These are phyloP conservation scores for Xestia c-nigrum DNA, from an alignment of 2,888 invertebrate genomes.

Conservation along the genomic window DNA sequence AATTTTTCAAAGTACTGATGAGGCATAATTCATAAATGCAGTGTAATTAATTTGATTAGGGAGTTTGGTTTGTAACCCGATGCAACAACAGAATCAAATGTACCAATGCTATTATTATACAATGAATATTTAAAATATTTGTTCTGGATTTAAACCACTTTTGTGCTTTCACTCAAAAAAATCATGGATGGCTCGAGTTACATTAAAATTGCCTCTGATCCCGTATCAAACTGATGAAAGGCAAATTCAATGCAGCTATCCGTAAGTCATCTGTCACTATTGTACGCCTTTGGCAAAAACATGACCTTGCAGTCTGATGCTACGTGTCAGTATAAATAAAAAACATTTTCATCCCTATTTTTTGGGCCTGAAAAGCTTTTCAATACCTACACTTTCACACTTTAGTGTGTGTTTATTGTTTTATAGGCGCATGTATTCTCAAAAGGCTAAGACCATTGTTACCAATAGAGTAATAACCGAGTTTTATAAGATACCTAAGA, in stretches of 20 bases:
- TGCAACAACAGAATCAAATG: slow-evolving; percentile 5
- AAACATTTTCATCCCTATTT: background rate
- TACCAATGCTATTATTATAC: background rate
- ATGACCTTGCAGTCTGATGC: background rate
- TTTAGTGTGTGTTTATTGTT: background rate
- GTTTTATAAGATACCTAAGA: too few species aligned
- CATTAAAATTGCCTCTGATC: background rate
- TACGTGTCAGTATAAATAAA: background rate
- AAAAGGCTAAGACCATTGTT: background rate
- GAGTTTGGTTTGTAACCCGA: background rate
- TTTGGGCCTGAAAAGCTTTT: background rate
- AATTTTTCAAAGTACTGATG: slow-evolving; percentile 23
- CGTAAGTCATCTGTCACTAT: background rate
- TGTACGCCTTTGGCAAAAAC: background rate
- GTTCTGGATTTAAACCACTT: background rate
- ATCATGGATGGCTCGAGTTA: background rate
- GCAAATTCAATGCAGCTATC: background rate
- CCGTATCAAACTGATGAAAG: background rate
- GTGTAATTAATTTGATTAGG: slow-evolving; percentile 9
- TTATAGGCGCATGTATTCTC: background rate
- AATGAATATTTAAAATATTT: background rate
- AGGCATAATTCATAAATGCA: background rate
- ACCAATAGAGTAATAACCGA: background rate
- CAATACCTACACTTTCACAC: background rate
- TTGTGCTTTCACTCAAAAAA: background rate